Evolutionary conservation across 2,797 vertebrate genomes (phyloP), one percentile per base, ranked within the genome.

Genomic region (Coregonus suidteri): DNA sequence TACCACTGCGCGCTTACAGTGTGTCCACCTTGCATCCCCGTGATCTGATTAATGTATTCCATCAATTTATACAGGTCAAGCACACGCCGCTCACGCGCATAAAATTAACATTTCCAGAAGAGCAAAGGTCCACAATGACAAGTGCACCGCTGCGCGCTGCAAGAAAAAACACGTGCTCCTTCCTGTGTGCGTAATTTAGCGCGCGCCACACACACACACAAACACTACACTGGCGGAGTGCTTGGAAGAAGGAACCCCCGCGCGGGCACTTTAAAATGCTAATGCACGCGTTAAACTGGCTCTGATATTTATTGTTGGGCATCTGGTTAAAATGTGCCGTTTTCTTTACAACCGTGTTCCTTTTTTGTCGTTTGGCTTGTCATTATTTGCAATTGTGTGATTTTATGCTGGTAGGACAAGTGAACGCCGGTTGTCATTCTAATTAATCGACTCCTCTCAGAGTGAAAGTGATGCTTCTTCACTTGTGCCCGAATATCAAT

Each of bases 261-360:
- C 9, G 68, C 20, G 31, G 77, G 25, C 78, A 75, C 87, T 88
- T 89, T 73, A 82, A 79, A 59, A 93, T 93, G 90, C 70, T 84
- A 93, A 94, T 91, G 84, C 2, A 0, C 5, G 11, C 75, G 68
- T 88, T 80, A 90, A 84, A 88, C 83, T 82, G 88, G 89, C 76
- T 75, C 16, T 52, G 88, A 90, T 87, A 90, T 93, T 93, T 94
- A 94, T 94, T 93, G 79, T 86, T 0, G 66, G 75, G 83, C 93
- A 93, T 91, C 92, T 94, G 93, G 88, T 93, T 91, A 82, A 93
- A 91, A 93, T 90, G 93, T 93, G 74, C 83, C 88, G 82, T 84
- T 90, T 91, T 94, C 90, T 91, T 73, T 82, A 79, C 18, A 80
- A 75, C 66, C 90, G 87, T 94, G 93, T 94, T 86, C 80, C 81